phyloP scores from a whole-genome alignment of 2,888 invertebrate genomes.

The Lasioglossum pauxillum region DNA sequence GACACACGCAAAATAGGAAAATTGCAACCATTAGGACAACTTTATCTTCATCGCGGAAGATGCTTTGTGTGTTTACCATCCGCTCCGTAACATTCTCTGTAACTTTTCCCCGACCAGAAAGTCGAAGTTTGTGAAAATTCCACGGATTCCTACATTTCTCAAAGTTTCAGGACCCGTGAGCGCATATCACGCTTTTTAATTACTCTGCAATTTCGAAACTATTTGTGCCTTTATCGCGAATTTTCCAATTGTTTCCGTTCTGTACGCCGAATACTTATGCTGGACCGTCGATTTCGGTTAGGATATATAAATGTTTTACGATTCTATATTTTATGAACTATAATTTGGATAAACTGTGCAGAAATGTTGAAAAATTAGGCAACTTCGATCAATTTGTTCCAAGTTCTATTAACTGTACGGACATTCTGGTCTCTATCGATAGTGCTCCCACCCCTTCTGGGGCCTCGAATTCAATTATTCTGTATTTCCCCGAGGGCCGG shows the following conservation, averaged over 20 bases:
- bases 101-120: background rate
- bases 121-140: background rate
- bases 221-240: background rate
- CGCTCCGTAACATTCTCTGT: background rate
- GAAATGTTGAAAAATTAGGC: background rate
- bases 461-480: constrained; percentile 21
- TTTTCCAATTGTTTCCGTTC: background rate
- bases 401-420: background rate
- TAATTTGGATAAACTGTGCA: too few relatives aligned
- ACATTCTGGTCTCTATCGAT: background rate
- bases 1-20: background rate
- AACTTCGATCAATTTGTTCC: background rate
- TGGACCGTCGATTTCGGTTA: background rate
- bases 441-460: background rate
- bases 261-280: background rate
- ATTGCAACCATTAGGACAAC: background rate
- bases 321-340: too few relatives aligned
- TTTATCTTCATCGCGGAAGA: background rate
- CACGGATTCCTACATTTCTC: background rate
- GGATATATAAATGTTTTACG: background rate
- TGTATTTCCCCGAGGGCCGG: background rate
- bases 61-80: background rate
- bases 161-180: background rate
- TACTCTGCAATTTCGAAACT: background rate
- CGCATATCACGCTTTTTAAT: background rate